Evolutionary conservation across 2,797 vertebrate species (phyloP), one percentile per base, ranked within the genome.

Genomic region (Manis pentadactyla): DNA sequence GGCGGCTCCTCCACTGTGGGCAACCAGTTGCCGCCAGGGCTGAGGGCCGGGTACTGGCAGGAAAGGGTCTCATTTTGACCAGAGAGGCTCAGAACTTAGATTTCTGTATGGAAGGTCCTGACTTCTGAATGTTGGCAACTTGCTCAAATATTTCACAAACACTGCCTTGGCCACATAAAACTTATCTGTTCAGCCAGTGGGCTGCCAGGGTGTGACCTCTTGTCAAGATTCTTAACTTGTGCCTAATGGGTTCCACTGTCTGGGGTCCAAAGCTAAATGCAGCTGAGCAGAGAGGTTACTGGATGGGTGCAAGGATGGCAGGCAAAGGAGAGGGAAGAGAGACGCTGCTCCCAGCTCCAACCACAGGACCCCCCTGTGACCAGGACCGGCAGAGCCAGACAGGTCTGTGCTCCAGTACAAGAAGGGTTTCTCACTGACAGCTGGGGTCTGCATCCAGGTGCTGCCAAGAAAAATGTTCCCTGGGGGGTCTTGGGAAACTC

Each of bases 251-350:
- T 42, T 42, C 39, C 12, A 29, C 46, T 17, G 7, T 18, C 46
- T n/a, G 34, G 84, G 25, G 15, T 4, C 29, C 19, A 27, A 86
- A 37, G 21, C 51, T 8, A 53, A 42, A 61, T 7, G 27, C 19
- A 71, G 90, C 78, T 18, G 19, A 86, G 79, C 66, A 75, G 19
- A 37, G 8, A 29, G 39, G 83, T 27, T 49, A 51, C 53, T 11
- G 4, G 23, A 49, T 1, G 9, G 73, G 39, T 19, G 11, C 2
- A 5, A 18, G 71, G 49, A 46, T 1, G 15, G 39, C 5, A 0
- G 71, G 55, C 51, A 66, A 25, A 51, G 55, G 37, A 66, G 25
- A 31, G 17, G 4, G 23, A 18, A 25, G 49, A 0, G 19, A 49
- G 31, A 39, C 2, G 66, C 61, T 46, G 25, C 25, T 55, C 63